Evolutionary conservation across 2,797 vertebrate species (phyloP), one percentile per base, ranked within the genome.

Genomic region (Amblyraja radiata): DNA sequence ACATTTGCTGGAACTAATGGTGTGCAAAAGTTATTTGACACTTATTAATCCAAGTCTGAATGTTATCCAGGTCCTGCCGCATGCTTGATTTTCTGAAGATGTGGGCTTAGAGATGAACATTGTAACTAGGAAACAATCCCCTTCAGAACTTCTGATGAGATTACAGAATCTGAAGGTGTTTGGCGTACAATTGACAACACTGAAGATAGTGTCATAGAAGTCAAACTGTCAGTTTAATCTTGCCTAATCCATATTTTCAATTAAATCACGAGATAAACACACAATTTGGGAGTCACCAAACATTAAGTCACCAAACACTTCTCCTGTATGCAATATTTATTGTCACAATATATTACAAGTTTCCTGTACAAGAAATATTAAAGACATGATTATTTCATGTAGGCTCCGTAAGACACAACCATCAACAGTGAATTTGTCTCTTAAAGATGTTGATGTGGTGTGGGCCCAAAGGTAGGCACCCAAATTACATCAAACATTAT

Each of bases 331-430:
- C 23, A 91, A 39, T 23, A 0, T 91, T 91, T 91, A 91, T 91
- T 91, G 68, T 91, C 68, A 74, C n/a, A 39, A 5, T 91, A 91
- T 74, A 74, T 71, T 91, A 39, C 88, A 91, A 74, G 32, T 46
- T 18, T 73, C 68, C 68, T 8, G 6, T 91, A 91, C 65, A 91
- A 71, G 65, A 91, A 74, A 23, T 23, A 61, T 65, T 68, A 16
- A 74, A 73, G 14, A 90, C 16, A 32, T 68, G 21, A 90, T 46
- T 21, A 73, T 73, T 91, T 73, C 65, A 39, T 1, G 4, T 18
- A 16, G 61, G 21, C 36, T 91, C 36, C 36, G 28, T 91, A 25
- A 73, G 88, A 90, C 21, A 73, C 11, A 14, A 73, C 7, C 18
- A 68, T 39, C 61, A 65, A 61, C 6, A 7, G 46, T 83, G n/a